These are phyloP conservation scores for Scomber scombrus DNA, from an alignment of 2,113 vertebrate species.

Conservation along the genomic window DNA sequence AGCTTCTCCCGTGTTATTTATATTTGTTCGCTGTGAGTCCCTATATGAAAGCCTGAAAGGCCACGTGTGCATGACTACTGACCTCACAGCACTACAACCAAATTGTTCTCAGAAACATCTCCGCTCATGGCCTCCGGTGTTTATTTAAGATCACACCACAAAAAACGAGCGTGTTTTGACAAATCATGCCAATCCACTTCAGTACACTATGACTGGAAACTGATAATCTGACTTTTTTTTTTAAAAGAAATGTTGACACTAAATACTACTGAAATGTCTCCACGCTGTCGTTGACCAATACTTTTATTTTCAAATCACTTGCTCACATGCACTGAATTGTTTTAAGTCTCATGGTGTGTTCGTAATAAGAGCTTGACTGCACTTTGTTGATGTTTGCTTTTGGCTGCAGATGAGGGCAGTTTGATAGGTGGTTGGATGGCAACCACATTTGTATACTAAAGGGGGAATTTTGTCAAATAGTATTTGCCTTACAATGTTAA, in stretches of 20 bases:
- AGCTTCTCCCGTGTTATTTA: constrained; percentile 48
- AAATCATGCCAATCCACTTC: constrained; percentile 33
- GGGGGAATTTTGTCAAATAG: constrained; percentile 21
- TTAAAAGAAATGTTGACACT: constrained; percentile 36
- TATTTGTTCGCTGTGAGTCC: constrained; percentile 53
- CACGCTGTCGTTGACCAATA: constrained; percentile 29
- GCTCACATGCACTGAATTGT: constrained; percentile 44
- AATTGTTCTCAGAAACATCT: constrained; percentile 58
- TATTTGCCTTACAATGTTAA: constrained; percentile 52
- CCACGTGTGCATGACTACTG: constrained; percentile 75
- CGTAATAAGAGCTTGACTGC: not conserved
- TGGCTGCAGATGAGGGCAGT: constrained; percentile 14
- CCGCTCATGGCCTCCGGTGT: constrained; percentile 24
- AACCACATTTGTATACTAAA: constrained; percentile 29
- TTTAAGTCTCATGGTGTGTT: constrained; percentile 7
- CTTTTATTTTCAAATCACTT: constrained; percentile 23
- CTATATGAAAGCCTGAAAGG: constrained; percentile 53
- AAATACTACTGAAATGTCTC: constrained; percentile 69
- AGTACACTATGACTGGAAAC: constrained; percentile 27
- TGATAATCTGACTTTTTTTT: constrained; percentile 23
- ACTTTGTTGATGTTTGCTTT: constrained; percentile 24
- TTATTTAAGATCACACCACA: constrained; percentile 40
- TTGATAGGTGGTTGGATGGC: constrained; percentile 32
- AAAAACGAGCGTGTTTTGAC: constrained; percentile 61
- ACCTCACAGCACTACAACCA: constrained; percentile 67